Percentiles rank a stretch among this genome's conserved stretches.
Conservation (phyloP, 2,797 vertebrate species). For the Falco cherrug region DNA sequence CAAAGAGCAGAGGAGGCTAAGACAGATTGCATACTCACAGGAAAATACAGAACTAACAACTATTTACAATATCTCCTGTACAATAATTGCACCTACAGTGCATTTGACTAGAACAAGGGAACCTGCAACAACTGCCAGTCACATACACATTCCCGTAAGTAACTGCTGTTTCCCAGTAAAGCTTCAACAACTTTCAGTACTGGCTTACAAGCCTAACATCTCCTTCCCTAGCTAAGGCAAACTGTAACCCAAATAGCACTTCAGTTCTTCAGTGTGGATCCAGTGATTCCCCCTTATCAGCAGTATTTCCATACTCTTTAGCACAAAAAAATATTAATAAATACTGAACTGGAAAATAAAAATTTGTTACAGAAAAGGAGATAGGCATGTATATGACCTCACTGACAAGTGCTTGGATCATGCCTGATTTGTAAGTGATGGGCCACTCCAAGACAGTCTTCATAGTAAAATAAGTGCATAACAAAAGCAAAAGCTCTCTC, state of each 20-base stretch:
- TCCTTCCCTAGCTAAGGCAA: not conserved
- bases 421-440: accelerated
- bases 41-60: not conserved
- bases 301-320: not conserved
- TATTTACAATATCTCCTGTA: not conserved
- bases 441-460: not conserved
- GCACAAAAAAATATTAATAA: not conserved
- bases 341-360: not conserved
- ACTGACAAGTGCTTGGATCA: not conserved
- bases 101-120: not conserved
- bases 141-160: not conserved
- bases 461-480: not conserved
- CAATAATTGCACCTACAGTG: not conserved
- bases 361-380: not conserved
- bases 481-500: not conserved
- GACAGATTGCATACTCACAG: not conserved
- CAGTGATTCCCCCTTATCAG: not conserved
- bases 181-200: not conserved
- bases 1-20: not conserved
- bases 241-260: not conserved
- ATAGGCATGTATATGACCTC: not conserved
- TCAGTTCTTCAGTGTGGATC: not conserved
- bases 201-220: not conserved
- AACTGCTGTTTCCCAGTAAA: not conserved
- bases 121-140: not conserved